A percentile compares a stretch with the other conserved stretches of the same genome.
phyloP scores from a whole-genome alignment of 2,113 vertebrate genomes.

The Pygoscelis antarcticus region DNA sequence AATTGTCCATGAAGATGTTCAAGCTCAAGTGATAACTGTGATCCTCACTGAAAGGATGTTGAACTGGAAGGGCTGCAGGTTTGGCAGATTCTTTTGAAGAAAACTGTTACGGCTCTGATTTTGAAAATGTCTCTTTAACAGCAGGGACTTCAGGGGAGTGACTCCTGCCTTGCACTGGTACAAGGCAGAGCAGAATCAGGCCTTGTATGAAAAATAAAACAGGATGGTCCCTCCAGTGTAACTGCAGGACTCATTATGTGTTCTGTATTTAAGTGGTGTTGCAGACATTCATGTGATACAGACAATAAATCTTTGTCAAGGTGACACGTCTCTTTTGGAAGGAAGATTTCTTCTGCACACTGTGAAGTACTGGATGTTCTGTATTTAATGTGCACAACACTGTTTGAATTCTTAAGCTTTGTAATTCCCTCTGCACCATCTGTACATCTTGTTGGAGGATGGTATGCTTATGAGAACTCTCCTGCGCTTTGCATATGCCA shows the following conservation, averaged over 20 bases:
- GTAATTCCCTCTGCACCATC: neutral
- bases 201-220: neutral
- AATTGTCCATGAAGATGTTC: neutral
- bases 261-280: neutral
- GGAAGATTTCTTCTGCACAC: neutral
- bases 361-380: neutral
- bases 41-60: neutral
- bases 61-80: neutral
- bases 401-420: neutral
- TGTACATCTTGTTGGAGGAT: neutral
- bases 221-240: neutral
- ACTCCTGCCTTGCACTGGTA: neutral
- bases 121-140: neutral
- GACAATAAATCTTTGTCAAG: slow-evolving; percentile 6
- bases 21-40: neutral
- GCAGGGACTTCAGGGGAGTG: neutral
- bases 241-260: neutral
- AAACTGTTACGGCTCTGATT: neutral
- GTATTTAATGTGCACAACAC: neutral
- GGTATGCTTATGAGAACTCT: neutral
- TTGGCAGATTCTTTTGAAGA: neutral
- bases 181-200: neutral
- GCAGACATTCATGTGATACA: neutral
- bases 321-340: neutral
- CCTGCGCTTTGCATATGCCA: neutral